phyloP scores from a whole-genome alignment of 2,888 invertebrate genomes.

The Melipona bicolor region DNA sequence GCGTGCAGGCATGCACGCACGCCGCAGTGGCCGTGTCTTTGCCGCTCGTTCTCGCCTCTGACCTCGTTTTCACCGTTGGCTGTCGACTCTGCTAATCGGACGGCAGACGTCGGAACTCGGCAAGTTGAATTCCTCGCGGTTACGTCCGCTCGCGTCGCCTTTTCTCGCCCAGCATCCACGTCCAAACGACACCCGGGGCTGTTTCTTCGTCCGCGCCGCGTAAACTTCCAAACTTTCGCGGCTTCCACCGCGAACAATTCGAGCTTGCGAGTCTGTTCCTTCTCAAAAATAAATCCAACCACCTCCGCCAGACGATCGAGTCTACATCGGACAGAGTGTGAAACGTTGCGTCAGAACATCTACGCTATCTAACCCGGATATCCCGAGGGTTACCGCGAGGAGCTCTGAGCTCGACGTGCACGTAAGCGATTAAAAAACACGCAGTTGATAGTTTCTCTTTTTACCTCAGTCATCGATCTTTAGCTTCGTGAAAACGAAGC shows the following conservation, averaged over 20 bases:
- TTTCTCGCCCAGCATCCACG: neutral
- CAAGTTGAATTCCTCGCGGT: conserved; percentile 50
- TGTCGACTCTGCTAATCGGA: conserved; percentile 54
- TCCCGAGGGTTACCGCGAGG: too few relatives aligned
- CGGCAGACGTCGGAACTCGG: conserved; percentile 53
- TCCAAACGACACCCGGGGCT: neutral
- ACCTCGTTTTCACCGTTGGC: conserved; percentile 60
- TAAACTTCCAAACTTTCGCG: neutral
- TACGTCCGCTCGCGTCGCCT: conserved; percentile 6
- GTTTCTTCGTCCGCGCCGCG: neutral
- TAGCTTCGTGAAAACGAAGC: too few relatives aligned
- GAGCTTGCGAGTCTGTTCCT: too few relatives aligned
- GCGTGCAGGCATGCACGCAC: conserved; percentile 5
- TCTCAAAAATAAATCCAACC: neutral
- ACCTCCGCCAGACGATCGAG: neutral
- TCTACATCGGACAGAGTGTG: neutral
- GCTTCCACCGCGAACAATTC: neutral
- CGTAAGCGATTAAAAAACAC: too few relatives aligned
- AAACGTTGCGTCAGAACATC: neutral
- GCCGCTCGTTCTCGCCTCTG: conserved; percentile 62
- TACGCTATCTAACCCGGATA: too few relatives aligned
- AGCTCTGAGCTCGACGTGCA: too few relatives aligned
- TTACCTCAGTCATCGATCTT: too few relatives aligned
- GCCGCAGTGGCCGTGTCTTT: conserved; percentile 41
- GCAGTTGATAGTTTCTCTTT: too few relatives aligned